Conservation (phyloP, 2,113 vertebrate species). For the Rhinoderma darwinii region DNA sequence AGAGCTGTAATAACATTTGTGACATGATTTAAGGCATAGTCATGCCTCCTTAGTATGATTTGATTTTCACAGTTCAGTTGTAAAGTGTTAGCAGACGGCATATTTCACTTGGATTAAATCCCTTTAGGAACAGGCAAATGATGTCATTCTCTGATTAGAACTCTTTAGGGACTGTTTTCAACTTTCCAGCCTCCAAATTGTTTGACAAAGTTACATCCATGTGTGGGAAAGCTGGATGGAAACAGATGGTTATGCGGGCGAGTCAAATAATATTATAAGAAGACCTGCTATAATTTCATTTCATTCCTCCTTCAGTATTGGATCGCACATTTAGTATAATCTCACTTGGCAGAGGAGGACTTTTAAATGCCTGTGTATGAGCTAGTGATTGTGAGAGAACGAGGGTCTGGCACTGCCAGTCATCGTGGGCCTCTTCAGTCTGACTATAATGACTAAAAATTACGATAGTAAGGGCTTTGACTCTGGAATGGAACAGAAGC, state of each 20-base stretch:
- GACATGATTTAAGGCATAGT: neutral
- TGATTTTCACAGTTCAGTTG: neutral
- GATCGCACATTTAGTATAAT: slow-evolving; percentile 35
- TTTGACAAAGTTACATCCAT: slow-evolving; percentile 17
- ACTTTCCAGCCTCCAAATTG: neutral
- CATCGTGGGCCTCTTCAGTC: neutral
- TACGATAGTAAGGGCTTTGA: slow-evolving; percentile 16
- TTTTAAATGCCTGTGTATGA: neutral
- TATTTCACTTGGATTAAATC: slow-evolving; percentile 4
- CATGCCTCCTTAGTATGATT: neutral
- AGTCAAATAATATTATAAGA: slow-evolving; percentile 11
- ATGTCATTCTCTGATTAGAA: neutral
- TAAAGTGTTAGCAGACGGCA: neutral
- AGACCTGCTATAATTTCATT: slow-evolving; percentile 40
- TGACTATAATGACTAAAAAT: slow-evolving; percentile 39
- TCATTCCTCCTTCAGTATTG: slow-evolving; percentile 42
- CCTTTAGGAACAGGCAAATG: neutral
- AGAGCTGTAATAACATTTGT: no score
- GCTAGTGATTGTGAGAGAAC: slow-evolving; percentile 9
- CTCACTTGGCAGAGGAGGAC: neutral
- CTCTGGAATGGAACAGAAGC: slow-evolving; percentile 16
- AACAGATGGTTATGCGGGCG: slow-evolving; percentile 57
- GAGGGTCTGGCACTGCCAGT: slow-evolving; percentile 2
- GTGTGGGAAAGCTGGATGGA: slow-evolving; percentile 40
- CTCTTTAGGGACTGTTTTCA: slow-evolving; percentile 13